Evolutionary conservation across 1,140 invertebrate species (phyloP).

Genomic region (Heterodera carotae): DNA sequence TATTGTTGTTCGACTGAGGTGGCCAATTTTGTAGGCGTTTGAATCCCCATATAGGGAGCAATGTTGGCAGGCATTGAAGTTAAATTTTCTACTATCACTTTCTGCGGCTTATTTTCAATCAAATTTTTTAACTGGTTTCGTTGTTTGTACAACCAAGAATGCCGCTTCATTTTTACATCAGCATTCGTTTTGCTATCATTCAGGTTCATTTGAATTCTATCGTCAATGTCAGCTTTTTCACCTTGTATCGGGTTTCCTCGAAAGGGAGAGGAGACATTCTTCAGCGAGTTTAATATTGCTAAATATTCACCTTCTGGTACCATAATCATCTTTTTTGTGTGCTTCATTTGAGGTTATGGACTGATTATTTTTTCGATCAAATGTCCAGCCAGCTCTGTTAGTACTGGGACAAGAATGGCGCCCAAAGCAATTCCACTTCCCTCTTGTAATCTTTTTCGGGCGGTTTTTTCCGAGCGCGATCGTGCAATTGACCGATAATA

Average conservation of each 20-base stretch:
- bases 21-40: background rate
- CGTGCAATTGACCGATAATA: conserved; percentile 35
- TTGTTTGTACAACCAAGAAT: conserved; percentile 14
- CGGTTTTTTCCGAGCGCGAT: conserved; percentile 17
- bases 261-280: background rate
- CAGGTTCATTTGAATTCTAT: background rate
- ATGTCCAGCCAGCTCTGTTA: conserved; percentile 12
- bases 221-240: background rate
- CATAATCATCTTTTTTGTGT: conserved; percentile 29
- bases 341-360: background rate
- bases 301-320: conserved; percentile 29
- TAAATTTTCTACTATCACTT: conserved; percentile 7
- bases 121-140: conserved; percentile 9
- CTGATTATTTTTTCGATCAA: conserved; percentile 4
- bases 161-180: background rate
- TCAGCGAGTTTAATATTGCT: conserved; percentile 6
- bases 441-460: conserved; percentile 28
- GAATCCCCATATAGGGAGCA: conserved; percentile 9
- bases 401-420: conserved; percentile 9
- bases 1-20: no score
- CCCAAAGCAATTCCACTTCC: conserved; percentile 21
- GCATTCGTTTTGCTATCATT: background rate
- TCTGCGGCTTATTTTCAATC: conserved; percentile 20
- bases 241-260: background rate
- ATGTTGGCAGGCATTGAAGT: background rate